Evolutionary conservation across 2,113 vertebrate species (phyloP), one percentile per base, ranked within the genome.

Genomic region (Lepidothrix coronata): DNA sequence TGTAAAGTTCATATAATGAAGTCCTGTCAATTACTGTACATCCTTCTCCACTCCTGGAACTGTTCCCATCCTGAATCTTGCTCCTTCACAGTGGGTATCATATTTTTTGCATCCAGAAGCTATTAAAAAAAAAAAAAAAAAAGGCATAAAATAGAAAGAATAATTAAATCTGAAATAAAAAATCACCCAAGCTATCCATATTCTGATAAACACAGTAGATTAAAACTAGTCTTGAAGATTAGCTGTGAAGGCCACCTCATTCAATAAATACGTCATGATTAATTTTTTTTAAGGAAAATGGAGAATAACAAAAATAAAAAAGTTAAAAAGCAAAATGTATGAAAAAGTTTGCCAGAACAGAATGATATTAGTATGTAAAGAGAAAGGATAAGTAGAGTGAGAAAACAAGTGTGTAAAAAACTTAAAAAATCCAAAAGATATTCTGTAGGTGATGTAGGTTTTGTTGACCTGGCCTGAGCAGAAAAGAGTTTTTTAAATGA

Each of bases 61-160:
- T 9, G 8, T 41, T 41, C 39, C 39, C 39, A 41, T 41, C 39
- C 39, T 41, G 39, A 41, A 41, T 41, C 39, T 41, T 41, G 39
- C 39, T 41, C 39, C 39, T 41, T 41, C 39, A 41, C 39, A 41
- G 8, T 63, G 9, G 14, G 2, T 4, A 76, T 49, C 25, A 54
- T 7, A 27, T 12, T 21, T 75, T 63, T 74, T 75, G 4, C 6
- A 62, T 39, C 10, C 10, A 75, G n/a, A n/a, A 66, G 20, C 57
- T 19, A 46, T 7, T 0, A 4, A 76, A 59, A 48, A 23, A n/a
- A 48, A 19, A 20, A 4, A 5, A 7, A 6, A 0, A 27, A 39
- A 24, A 52, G 5, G 3, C 21, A n/a, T 57, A 14, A 51, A 52
- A 59, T 28, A 73, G 6, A 37, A 91, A 66, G 6, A 33, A 7